Evolutionary conservation across 2,113 vertebrate genomes (phyloP), one percentile per base, ranked within the genome.

Genomic region (Solea senegalensis): DNA sequence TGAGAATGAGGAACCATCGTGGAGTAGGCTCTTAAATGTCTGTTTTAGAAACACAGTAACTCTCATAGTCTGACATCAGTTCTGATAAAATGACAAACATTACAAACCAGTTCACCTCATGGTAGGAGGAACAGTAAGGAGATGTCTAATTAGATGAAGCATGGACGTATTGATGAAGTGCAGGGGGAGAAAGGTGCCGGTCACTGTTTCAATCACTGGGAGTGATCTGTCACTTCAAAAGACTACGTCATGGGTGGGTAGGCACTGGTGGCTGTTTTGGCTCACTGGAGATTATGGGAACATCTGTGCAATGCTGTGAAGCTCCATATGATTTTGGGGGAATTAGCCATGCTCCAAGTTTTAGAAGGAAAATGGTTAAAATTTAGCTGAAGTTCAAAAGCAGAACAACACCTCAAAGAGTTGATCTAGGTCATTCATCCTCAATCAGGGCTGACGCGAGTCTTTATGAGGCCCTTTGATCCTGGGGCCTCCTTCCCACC

Each of bases 171-270:
- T 43, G 41, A 78, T 66, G 70, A 66, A 58, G 56, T 2, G 15
- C 40, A 64, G 55, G 15, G 53, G 21, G 12, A 55, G 43, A 34
- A 44, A 9, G 43, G 8, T 44, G 43, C 43, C 10, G 43, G 43
- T 9, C 43, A 8, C 43, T 7, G 43, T 11, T 65, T 80, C 53
- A 74, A 74, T 77, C 69, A 55, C 43, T 60, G 34, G 45, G 75
- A 54, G 55, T 41, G 76, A 69, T 48, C 40, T 61, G 75, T 67
- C 72, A 81, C 74, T 79, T 83, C 74, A 86, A 62, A 85, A 72
- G 21, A 61, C 51, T 65, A 64, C 3, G 48, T 52, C 4, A 39
- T 43, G 46, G n/a, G 28, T 6, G 53, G 55, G 58, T 61, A 45
- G 40, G 55, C 41, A 75, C 34, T 34, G 34, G 34, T 34, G 34